Base-by-base conservation (phyloP, 2,888 invertebrate species). In the Chrysodeixis includens region DNA sequence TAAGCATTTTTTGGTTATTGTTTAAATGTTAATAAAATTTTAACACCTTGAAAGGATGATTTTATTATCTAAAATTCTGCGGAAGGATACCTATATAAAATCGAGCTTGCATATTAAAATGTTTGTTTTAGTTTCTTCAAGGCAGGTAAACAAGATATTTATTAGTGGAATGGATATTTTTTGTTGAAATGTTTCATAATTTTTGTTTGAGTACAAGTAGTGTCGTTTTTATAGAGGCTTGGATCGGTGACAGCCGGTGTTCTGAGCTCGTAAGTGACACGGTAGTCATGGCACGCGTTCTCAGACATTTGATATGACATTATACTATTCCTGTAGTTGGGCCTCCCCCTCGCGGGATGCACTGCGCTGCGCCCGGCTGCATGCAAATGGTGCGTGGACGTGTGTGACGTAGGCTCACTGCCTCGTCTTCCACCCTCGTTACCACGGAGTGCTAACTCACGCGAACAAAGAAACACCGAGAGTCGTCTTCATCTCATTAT, bases 311-410 rank as follows among this genome's bases (percentile, higher is more conserved):
- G 92, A 94, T 93, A 93, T 92, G 92, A 93, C 91, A 90, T 91
- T 92, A 92, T 90, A 91, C 92, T 94, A 93, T 93, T 93, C 91
- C 85, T 92, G 93, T 92, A 87, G 86, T 79, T 81, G 83, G 79
- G 76, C 76, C 49, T 55, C 61, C 68, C 76, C 71, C 62, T 57
- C 61, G 60, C 68, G 88, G 84, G 89, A 86, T 88, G 87, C 86
- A 84, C 78, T 81, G 88, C 79, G 90, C 87, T 90, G 91, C 92
- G 92, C 91, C 85, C 90, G 92, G 86, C 86, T 92, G 92, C 91
- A 91, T 89, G 87, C 91, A 94, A 94, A 95, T 94, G 93, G 93
- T 92, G 93, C 93, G 91, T 92, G 88, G 88, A 93, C 90, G 91
- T 87, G 92, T 92, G 92, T 92, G 90, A 92, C 92, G 88, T 88